Percentiles rank a stretch among this genome's conserved stretches.
Evolutionary conservation across 2,113 vertebrate genomes (phyloP).

Genomic region (Athene cunicularia): DNA sequence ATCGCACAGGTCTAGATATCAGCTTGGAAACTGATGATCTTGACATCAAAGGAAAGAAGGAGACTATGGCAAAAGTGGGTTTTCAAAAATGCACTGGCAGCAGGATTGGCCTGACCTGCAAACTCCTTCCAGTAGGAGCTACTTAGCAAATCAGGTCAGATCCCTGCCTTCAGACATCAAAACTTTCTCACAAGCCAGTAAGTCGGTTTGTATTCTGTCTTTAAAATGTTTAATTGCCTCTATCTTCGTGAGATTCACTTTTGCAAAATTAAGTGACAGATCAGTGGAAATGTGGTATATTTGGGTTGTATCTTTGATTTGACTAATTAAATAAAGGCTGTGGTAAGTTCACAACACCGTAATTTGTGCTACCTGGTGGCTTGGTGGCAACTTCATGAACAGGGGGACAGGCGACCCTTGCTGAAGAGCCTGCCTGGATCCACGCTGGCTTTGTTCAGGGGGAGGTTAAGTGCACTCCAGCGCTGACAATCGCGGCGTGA

Average conservation of each 20-base stretch:
- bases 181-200: not conserved
- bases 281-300: not conserved
- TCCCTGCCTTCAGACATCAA: not conserved
- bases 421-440: not conserved
- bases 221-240: not conserved
- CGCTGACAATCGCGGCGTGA: not conserved
- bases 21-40: not conserved
- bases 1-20: not conserved
- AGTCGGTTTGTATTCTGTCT: not conserved
- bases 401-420: not conserved
- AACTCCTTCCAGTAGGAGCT: not conserved
- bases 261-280: not conserved
- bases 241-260: not conserved
- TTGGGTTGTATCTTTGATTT: not conserved
- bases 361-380: not conserved
- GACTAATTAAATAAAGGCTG: not conserved
- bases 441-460: not conserved
- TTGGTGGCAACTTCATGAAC: not conserved
- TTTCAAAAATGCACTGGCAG: not conserved
- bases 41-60: not conserved
- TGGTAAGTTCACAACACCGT: not conserved
- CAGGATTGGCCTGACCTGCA: not conserved
- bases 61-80: fast-evolving
- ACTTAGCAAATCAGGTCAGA: not conserved
- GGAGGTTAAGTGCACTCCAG: slow-evolving; percentile 42